phyloP scores from a whole-genome alignment of 2,113 vertebrate species.

The Notothenia rossii region DNA sequence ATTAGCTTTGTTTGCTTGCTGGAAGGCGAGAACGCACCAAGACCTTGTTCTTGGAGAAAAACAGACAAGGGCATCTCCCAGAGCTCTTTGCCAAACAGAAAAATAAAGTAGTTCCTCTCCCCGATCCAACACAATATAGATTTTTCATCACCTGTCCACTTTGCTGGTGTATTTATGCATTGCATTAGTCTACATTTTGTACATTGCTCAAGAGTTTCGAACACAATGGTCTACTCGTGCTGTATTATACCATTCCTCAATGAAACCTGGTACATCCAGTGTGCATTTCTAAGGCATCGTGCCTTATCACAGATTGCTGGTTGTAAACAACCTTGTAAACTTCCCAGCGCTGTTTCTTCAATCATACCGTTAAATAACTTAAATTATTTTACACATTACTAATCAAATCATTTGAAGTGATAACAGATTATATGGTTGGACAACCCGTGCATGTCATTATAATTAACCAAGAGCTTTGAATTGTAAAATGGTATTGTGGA shows the following conservation, averaged over 20 bases:
- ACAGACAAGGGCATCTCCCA: slow-evolving; percentile 49
- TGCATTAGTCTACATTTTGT: neutral
- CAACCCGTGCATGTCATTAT: too few species aligned
- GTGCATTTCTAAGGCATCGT: too few species aligned
- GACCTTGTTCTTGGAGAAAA: slow-evolving; percentile 37
- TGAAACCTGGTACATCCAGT: neutral
- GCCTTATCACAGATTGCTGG: too few species aligned
- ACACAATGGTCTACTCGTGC: neutral
- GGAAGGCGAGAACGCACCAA: slow-evolving; percentile 36
- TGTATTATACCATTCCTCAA: neutral
- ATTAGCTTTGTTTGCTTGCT: slow-evolving; percentile 70
- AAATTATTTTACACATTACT: too few species aligned
- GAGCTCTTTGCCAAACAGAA: slow-evolving; percentile 14
- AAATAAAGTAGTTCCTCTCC: slow-evolving; percentile 14
- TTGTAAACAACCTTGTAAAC: too few species aligned
- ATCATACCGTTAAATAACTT: too few species aligned
- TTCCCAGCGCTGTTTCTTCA: too few species aligned
- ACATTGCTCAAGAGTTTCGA: slow-evolving; percentile 27
- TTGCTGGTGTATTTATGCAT: slow-evolving; percentile 11
- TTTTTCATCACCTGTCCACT: slow-evolving; percentile 46
- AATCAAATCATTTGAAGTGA: too few species aligned
- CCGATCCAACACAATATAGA: slow-evolving; percentile 29
- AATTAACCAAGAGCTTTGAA: too few species aligned
- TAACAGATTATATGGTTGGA: too few species aligned
- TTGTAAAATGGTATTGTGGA: too few species aligned